Evolutionary conservation across 2,888 invertebrate species (phyloP).

Genomic region (Meganola albula): DNA sequence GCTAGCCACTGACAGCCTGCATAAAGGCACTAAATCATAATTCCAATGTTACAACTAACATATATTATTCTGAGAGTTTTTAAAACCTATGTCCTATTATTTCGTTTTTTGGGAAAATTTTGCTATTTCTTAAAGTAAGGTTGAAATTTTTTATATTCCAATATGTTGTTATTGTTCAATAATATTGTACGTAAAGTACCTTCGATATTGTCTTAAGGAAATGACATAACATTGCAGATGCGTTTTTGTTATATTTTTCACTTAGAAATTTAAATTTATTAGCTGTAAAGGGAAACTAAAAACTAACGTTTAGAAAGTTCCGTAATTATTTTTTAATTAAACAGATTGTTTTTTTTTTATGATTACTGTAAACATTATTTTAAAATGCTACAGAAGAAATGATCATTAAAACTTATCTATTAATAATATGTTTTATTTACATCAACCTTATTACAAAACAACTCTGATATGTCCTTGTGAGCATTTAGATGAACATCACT

Average conservation of each 20-base stretch:
- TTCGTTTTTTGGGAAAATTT: constrained; percentile 37
- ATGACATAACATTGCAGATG: constrained; percentile 52
- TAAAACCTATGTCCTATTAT: constrained; percentile 38
- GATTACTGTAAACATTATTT: constrained; percentile 67
- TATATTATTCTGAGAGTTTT: constrained; percentile 39
- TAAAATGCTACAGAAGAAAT: constrained; percentile 67
- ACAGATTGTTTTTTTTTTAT: constrained; percentile 53
- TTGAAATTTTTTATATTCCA: constrained; percentile 56
- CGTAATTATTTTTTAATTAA: constrained; percentile 48
- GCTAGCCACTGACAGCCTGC: constrained; percentile 12
- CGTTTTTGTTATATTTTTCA: constrained; percentile 61
- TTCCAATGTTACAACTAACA: constrained; percentile 33
- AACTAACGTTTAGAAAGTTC: constrained; percentile 53
- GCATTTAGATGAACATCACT: too few species aligned
- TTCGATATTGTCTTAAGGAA: constrained; percentile 39
- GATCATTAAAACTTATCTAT: constrained; percentile 75
- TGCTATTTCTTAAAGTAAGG: constrained; percentile 48
- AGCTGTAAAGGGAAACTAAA: constrained; percentile 49
- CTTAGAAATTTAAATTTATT: constrained; percentile 54
- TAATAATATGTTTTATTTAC: constrained; percentile 45
- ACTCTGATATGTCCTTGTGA: too few species aligned
- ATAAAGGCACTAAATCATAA: constrained; percentile 35
- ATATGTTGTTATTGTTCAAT: constrained; percentile 59
- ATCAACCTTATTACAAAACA: too few species aligned
- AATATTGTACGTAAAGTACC: constrained; percentile 46